Conservation (phyloP, 2,113 vertebrate species). For the Chlamydotis undulata region DNA sequence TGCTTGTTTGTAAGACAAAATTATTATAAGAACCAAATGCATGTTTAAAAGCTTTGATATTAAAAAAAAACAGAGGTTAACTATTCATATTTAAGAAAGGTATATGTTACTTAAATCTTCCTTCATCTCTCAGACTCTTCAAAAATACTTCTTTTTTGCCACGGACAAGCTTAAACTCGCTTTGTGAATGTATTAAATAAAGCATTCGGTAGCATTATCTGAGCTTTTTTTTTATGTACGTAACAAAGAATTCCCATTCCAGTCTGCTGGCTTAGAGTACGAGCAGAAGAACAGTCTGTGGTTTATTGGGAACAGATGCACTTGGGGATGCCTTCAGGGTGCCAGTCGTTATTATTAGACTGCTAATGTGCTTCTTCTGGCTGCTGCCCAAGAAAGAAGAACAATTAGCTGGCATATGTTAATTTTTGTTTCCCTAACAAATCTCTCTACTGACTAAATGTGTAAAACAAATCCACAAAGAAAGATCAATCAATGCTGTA, state of each 20-base stretch:
- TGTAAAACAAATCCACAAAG: slow-evolving; percentile 91
- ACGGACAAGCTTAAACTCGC: slow-evolving; percentile 71
- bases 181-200: slow-evolving; percentile 76
- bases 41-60: background rate
- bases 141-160: slow-evolving; percentile 56
- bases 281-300: slow-evolving; percentile 86
- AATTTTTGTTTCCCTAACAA: slow-evolving; percentile 92
- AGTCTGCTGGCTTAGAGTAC: slow-evolving; percentile 81
- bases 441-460: slow-evolving; percentile 88
- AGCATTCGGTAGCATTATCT: slow-evolving; percentile 83
- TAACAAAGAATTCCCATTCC: slow-evolving; percentile 86
- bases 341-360: slow-evolving; percentile 88
- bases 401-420: slow-evolving; percentile 93
- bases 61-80: slow-evolving; percentile 10
- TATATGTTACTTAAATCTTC: slow-evolving; percentile 11
- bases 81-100: background rate
- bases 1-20: background rate
- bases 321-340: slow-evolving; percentile 87
- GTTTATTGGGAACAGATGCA: slow-evolving; percentile 89
- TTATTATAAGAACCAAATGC: background rate
- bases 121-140: slow-evolving; percentile 51
- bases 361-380: slow-evolving; percentile 86
- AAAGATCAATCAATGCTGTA: slow-evolving; percentile 89
- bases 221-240: slow-evolving; percentile 80
- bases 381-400: slow-evolving; percentile 88